A percentile compares a stretch with the other conserved stretches of the same genome.
These are phyloP conservation scores for Onychorhynchus coronatus DNA, from an alignment of 2,113 vertebrate species.

Conservation along the genomic window DNA sequence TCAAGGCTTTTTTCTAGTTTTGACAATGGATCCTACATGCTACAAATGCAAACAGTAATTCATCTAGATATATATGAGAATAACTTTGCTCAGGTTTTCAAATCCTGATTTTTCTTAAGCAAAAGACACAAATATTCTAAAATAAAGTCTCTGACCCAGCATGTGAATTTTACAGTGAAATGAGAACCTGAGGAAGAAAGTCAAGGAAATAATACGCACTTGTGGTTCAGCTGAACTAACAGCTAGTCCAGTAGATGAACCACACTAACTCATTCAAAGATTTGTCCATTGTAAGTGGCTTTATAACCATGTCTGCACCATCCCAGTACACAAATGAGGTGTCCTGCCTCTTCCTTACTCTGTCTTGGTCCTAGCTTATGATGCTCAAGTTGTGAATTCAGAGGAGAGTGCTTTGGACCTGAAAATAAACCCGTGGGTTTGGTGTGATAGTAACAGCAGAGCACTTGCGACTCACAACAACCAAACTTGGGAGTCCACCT, in stretches of 20 bases:
- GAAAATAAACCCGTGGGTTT: conserved; percentile 19
- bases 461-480: fast-evolving
- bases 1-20: background rate
- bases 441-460: background rate
- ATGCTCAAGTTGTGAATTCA: background rate
- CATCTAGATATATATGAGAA: background rate
- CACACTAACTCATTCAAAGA: background rate
- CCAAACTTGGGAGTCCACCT: background rate
- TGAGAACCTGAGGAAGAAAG: background rate
- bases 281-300: background rate
- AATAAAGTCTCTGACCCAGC: background rate
- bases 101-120: background rate
- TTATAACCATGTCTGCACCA: background rate
- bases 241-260: background rate
- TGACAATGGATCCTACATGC: background rate
- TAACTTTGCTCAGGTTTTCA: background rate
- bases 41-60: background rate
- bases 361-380: background rate
- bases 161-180: background rate
- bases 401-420: background rate
- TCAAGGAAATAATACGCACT: background rate
- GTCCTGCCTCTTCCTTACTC: background rate
- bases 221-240: background rate
- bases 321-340: background rate
- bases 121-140: background rate